Conservation (phyloP, 2,888 invertebrate genomes). For the Itoplectis maculator region DNA sequence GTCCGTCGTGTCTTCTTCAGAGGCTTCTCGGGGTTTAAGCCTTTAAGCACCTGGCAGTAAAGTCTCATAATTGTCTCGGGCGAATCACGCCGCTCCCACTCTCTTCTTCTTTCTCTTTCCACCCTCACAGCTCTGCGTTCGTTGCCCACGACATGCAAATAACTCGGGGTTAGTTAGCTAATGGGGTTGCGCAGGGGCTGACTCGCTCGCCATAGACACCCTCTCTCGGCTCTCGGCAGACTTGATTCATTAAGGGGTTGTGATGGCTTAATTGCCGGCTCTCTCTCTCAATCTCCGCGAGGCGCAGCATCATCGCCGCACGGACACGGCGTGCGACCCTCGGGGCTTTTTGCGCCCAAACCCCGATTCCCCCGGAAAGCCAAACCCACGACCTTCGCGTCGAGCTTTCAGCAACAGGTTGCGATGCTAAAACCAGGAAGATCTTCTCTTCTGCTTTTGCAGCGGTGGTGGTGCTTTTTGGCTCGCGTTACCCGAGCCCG, state of each 20-base stretch:
- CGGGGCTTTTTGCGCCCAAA: constrained; percentile 45
- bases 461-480: constrained; percentile 22
- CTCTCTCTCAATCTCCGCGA: too few species aligned
- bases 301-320: constrained; percentile 64
- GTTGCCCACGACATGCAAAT: constrained; percentile 83
- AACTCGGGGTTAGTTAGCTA: constrained; percentile 84
- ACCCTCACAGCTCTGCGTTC: constrained; percentile 9
- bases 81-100: constrained; percentile 78
- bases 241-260: constrained; percentile 84
- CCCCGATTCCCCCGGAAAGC: constrained; percentile 52
- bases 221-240: constrained; percentile 61
- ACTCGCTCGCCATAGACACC: too few species aligned
- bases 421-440: constrained; percentile 66
- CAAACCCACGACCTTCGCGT: constrained; percentile 67
- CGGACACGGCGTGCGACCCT: constrained; percentile 56
- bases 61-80: constrained; percentile 82
- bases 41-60: constrained; percentile 83
- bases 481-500: constrained; percentile 26
- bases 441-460: constrained; percentile 41
- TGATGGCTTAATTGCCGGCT: constrained; percentile 84
- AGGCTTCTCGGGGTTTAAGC: constrained; percentile 81
- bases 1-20: constrained; percentile 73
- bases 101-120: constrained; percentile 27
- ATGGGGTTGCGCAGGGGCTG: too few species aligned
- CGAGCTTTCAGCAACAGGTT: constrained; percentile 81